These are phyloP conservation scores for Gobionotothen gibberifrons DNA, from an alignment of 2,797 vertebrate genomes.

Conservation along the genomic window DNA sequence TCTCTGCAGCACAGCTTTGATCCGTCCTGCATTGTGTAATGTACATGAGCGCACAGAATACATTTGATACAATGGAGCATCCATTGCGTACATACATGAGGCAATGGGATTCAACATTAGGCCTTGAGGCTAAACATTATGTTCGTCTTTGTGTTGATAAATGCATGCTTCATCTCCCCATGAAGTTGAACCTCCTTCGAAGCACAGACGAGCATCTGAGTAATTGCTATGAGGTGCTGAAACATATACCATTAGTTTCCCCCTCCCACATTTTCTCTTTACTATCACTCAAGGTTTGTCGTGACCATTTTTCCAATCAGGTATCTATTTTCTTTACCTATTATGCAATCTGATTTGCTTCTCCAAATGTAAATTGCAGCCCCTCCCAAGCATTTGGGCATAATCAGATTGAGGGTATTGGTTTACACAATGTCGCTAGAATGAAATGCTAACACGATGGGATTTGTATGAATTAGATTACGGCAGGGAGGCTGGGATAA, in stretches of 20 bases:
- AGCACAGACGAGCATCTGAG: constrained; percentile 52
- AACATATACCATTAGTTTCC: constrained; percentile 67
- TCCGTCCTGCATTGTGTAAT: constrained; percentile 28
- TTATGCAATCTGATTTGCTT: constrained; percentile 77
- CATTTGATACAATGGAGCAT: constrained; percentile 34
- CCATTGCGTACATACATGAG: constrained; percentile 44
- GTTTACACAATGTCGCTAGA: constrained; percentile 77
- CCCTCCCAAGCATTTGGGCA: constrained; percentile 56
- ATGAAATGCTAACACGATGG: constrained; percentile 85
- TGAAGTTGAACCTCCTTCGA: constrained; percentile 56
- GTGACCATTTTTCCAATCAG: constrained; percentile 67
- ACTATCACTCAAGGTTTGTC: constrained; percentile 73
- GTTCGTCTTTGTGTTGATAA: constrained; percentile 61
- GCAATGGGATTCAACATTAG: constrained; percentile 45
- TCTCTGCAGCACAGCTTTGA: constrained; percentile 31
- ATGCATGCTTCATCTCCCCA: constrained; percentile 55
- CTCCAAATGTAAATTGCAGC: constrained; percentile 78
- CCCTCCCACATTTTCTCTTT: constrained; percentile 48
- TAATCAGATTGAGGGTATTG: constrained; percentile 85
- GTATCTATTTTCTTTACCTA: constrained; percentile 73
- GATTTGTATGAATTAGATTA: constrained; percentile 84
- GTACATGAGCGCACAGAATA: constrained; percentile 33
- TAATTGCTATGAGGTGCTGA: constrained; percentile 69
- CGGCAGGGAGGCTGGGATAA: constrained; percentile 71
- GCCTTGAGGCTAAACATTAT: constrained; percentile 60